phyloP scores from a whole-genome alignment of 2,797 vertebrate genomes.

The Diglossa cyanea region DNA sequence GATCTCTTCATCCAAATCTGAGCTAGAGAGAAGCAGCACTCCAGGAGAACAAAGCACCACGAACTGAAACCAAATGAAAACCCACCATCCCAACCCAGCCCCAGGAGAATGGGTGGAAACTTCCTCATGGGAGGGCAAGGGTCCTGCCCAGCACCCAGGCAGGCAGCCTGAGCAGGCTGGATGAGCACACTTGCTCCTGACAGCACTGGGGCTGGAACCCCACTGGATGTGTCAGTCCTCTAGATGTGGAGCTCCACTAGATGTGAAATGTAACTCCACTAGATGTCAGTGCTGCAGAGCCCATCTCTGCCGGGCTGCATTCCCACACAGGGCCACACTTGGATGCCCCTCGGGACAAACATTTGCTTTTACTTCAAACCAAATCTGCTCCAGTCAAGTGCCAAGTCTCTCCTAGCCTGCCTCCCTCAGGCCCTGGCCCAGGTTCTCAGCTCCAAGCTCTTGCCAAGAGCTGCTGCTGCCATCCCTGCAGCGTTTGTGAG shows the following conservation, averaged over 20 bases:
- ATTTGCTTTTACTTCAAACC: not conserved
- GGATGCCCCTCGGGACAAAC: not conserved
- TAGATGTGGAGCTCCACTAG: too few relatives aligned
- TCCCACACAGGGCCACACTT: not conserved
- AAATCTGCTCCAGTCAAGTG: not conserved
- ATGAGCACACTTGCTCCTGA: not conserved
- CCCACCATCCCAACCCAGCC: not conserved
- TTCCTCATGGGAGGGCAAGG: not conserved
- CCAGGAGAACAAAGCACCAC: not conserved
- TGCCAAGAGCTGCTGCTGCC: not conserved
- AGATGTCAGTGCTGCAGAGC: slow-evolving; percentile 68
- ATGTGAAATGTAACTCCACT: not conserved
- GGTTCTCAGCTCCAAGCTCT: rapidly evolving
- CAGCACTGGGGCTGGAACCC: too few relatives aligned
- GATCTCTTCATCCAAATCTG: not conserved
- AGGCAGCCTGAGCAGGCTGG: rapidly evolving
- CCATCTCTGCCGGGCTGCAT: not conserved
- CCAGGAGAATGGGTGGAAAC: not conserved
- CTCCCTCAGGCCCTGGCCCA: not conserved
- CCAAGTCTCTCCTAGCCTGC: not conserved
- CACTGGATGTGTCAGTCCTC: rapidly evolving
- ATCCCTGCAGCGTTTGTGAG: not conserved
- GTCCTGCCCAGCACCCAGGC: not conserved
- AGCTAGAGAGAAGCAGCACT: not conserved
- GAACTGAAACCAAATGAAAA: not conserved